These are phyloP conservation scores for Istiophorus platypterus DNA, from an alignment of 2,113 vertebrate species.

Conservation along the genomic window DNA sequence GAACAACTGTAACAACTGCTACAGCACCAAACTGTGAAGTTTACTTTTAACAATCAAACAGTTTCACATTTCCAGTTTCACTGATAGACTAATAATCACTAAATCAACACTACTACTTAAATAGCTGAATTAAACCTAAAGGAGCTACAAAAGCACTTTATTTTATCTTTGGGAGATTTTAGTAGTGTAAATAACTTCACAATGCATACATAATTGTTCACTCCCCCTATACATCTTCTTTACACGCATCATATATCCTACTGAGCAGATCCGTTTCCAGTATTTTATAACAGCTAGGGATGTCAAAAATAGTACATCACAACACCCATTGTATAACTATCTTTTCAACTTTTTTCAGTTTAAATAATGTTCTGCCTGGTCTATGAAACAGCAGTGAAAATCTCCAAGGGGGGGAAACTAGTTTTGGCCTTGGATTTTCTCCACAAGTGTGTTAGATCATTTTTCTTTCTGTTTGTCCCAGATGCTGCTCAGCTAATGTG, in stretches of 20 bases:
- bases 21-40: neutral
- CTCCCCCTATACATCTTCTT: neutral
- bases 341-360: neutral
- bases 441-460: neutral
- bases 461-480: constrained; percentile 57
- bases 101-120: neutral
- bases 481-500: constrained; percentile 94
- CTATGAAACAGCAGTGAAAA: constrained; percentile 9
- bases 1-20: constrained; percentile 6
- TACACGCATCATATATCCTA: neutral
- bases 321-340: neutral
- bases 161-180: neutral
- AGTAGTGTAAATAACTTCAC: neutral
- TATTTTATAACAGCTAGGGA: neutral
- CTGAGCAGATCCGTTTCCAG: neutral
- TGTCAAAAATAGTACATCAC: neutral
- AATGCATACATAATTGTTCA: neutral
- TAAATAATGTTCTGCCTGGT: constrained; percentile 13
- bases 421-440: neutral
- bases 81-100: neutral
- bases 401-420: neutral
- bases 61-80: neutral
- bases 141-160: neutral
- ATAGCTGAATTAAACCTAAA: neutral
- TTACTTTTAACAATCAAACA: neutral